Base-by-base conservation (phyloP, 2,113 vertebrate species). In the Lipophrys pholis region DNA sequence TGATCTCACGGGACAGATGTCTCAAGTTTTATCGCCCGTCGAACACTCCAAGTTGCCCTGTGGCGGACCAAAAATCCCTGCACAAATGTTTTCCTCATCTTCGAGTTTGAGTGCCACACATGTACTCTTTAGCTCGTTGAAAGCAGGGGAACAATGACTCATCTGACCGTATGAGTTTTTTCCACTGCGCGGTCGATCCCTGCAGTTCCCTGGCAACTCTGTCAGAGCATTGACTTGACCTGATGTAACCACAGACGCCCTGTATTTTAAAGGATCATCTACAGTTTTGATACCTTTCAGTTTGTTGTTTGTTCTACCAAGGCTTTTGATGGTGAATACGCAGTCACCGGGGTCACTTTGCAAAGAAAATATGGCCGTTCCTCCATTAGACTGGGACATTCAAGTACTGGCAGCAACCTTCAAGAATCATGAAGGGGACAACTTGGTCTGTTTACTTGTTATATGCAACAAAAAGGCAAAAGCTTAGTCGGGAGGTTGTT, bases 161-260 rank as follows among this genome's bases (percentile, higher is more conserved):
- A 84, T 81, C 71, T 65, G 74, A 76, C 65, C 73, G 69, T 63
- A 7, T 53, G 52, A 56, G 61, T 59, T 74, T 83, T 83, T 87
- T 83, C 72, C 80, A 78, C 39, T 36, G 45, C 50, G 80, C 50
- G 41, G 35, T 5, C 66, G 64, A 83, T 10, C 42, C 56, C 69
- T 58, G 30, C 56, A 67, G 61, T 43, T 72, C 43, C 15, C 67
- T 64, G 54, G 48, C 67, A 46, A 39, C n/a, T 9, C 38, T 5
- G 59, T 41, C 41, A 11, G 17, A 52, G 30, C 63, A 54, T 52
- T 54, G 59, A 60, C 59, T 43, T 55, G 58, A 53, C 53, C 57
- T 38, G 15, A 6, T 57, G 38, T 21, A 45, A 73, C 11, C 16
- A 45, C n/a, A 60, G 3, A 55, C 5, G 16, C 3, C 17, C 17